These are phyloP conservation scores for Helicorthomorpha holstii DNA, from an alignment of 1,140 invertebrate genomes.

Conservation along the genomic window DNA sequence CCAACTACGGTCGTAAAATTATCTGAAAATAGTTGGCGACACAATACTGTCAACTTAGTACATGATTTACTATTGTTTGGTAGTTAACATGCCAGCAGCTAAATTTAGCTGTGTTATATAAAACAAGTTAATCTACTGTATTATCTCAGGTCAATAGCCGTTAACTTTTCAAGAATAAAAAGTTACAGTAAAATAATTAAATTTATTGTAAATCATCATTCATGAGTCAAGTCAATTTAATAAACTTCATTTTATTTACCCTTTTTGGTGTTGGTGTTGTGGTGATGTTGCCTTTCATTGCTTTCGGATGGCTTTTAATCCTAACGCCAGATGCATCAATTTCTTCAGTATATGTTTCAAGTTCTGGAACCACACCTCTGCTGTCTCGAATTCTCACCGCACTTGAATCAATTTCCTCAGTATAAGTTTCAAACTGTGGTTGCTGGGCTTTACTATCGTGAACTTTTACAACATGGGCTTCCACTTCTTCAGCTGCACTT, in stretches of 20 bases:
- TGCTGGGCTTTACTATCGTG: constrained; percentile 13
- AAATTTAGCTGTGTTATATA: too few relatives aligned
- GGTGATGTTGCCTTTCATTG: constrained; percentile 4
- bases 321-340: constrained; percentile 12
- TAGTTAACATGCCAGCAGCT: too few relatives aligned
- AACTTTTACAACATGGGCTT: constrained; percentile 15
- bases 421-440: constrained; percentile 9
- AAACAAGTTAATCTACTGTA: too few relatives aligned
- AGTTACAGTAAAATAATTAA: background rate
- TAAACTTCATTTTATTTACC: background rate
- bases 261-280: background rate
- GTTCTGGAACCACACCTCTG: constrained; percentile 9
- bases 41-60: too few relatives aligned
- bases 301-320: constrained; percentile 9
- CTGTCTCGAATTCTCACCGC: constrained; percentile 16
- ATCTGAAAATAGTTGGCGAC: too few relatives aligned
- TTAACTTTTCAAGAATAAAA: too few relatives aligned
- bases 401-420: constrained; percentile 16
- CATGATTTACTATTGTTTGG: too few relatives aligned
- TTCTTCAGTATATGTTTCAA: constrained; percentile 12
- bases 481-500: constrained; percentile 14
- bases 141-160: too few relatives aligned
- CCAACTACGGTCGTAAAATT: too few relatives aligned
- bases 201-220: too few relatives aligned
- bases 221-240: too few relatives aligned